Evolutionary conservation across 2,888 invertebrate genomes (phyloP), one percentile per base, ranked within the genome.

Genomic region (Thera obeliscata): DNA sequence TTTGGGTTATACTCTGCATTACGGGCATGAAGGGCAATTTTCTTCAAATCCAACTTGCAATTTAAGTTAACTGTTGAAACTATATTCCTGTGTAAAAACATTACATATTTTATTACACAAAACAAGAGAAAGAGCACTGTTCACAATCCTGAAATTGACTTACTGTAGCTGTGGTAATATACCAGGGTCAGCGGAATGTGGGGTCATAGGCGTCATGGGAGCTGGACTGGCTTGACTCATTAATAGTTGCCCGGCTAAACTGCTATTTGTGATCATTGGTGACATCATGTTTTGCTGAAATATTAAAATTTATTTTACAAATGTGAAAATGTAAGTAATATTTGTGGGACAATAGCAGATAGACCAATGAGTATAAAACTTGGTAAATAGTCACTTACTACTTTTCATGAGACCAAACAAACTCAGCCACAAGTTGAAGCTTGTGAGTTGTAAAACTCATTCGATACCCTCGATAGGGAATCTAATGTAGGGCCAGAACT

Each of bases 1-100:
- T 99, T 99, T 7, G 99, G 99, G 89, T 99, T 99, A 86, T 99
- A 99, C 89, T 99, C 99, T 2, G 99, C 99, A 94, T 99, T 99
- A 86, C 99, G 96, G 0, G 99, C 99, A 87, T 99, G 99, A 2
- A 99, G 93, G 0, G 99, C 99, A 78, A 99, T 99, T 91, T 98
- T 98, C 84, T 99, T 99, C 70, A 99, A 94, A 85, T 99, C 99
- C 75, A 99, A 91, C 90, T 98, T 98, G 87, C 99, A 99, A 80
- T 97, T 97, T 62, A 99, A 93, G 88, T 99, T 99, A 0, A 99
- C 99, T 4, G 99, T 99, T 57, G 99, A 98, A 0, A 99, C 99
- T 81, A 99, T 99, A 84, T 99, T 99, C 85, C 98, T 98, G 89
- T 67, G 94, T 94, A 72, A 57, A 35, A 35, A 54, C 9, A 35